Base-by-base conservation (phyloP, 1,140 invertebrate genomes). In the Dreissena polymorpha region DNA sequence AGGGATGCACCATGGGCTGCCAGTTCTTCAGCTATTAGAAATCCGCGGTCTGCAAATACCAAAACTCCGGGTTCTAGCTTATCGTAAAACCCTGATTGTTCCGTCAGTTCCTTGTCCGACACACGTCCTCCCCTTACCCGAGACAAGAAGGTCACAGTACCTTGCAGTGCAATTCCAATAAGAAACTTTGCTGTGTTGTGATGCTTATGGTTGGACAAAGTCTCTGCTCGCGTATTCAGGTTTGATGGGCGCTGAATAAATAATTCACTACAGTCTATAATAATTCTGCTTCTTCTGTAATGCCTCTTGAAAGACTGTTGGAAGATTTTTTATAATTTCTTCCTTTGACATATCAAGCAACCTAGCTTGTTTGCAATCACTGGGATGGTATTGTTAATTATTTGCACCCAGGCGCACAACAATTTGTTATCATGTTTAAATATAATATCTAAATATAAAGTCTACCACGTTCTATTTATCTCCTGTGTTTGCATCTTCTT, bases 21-120 rank as follows among this genome's bases (percentile, higher is more conserved):
- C 16, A 73, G 70, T 65, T 79, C 76, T 53, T 79, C 70, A 0
- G 27, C 16, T 21, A 73, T 81, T 0, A 73, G 23, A 78, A 88
- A 85, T 13, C 84, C 80, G 25, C 78, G 29, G 55, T 78, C 72
- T n/a, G 80, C 77, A 63, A 87, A 51, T 27, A 84, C 74, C 29
- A 60, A 67, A 50, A 78, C 77, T 16, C 84, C 81, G 53, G 29
- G 49, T 12, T n/a, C n/a, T n/a, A n/a, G n/a, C n/a, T n/a, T n/a
- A n/a, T n/a, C n/a, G n/a, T n/a, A n/a, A n/a, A n/a, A 81, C 21
- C 65, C 70, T 65, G 64, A 76, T n/a, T 78, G 49, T 55, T 77
- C 70, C 49, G 76, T 83, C 12, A 84, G 71, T 21, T 73, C 49
- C 71, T 86, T 85, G 71, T 87, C 86, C 39, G 74, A 83, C 0